A percentile compares a stretch with the other conserved stretches of the same genome.
phyloP scores from a whole-genome alignment of 2,113 vertebrate genomes.

The Takifugu bimaculatus region DNA sequence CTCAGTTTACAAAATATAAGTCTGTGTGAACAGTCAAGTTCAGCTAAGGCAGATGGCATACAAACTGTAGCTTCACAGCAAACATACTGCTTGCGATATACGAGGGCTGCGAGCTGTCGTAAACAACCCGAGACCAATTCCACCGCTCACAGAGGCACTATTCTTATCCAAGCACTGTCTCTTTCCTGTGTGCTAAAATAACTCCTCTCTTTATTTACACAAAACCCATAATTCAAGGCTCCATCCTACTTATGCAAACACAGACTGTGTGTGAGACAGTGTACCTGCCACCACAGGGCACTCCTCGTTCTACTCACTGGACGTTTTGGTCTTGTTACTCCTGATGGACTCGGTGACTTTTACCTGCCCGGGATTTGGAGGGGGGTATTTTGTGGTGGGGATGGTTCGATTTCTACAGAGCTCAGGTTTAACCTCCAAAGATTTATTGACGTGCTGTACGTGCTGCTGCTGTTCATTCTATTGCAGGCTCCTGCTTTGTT shows the following conservation, averaged over 20 bases:
- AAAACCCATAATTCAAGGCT: slow-evolving; percentile 64
- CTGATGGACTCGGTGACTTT: slow-evolving; percentile 65
- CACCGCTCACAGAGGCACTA: slow-evolving; percentile 56
- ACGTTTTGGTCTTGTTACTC: slow-evolving; percentile 31
- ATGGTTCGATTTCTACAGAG: slow-evolving; percentile 53
- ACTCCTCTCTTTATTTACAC: slow-evolving; percentile 69
- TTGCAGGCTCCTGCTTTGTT: slow-evolving; percentile 73
- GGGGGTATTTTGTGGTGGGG: slow-evolving; percentile 8
- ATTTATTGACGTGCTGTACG: slow-evolving; percentile 69
- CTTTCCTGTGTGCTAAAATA: slow-evolving; percentile 65
- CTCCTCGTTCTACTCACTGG: slow-evolving; percentile 30
- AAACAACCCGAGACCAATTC: slow-evolving; percentile 61
- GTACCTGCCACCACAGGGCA: slow-evolving; percentile 42
- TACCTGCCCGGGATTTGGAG: slow-evolving; percentile 44
- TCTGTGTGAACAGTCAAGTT: slow-evolving; percentile 62
- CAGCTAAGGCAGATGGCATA: slow-evolving; percentile 62
- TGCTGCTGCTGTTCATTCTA: slow-evolving; percentile 72
- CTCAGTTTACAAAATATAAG: slow-evolving; percentile 62
- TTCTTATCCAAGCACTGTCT: slow-evolving; percentile 58
- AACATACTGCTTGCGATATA: slow-evolving; percentile 67
- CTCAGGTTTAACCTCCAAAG: slow-evolving; percentile 72
- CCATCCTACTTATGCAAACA: slow-evolving; percentile 65
- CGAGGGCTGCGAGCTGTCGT: slow-evolving; percentile 58
- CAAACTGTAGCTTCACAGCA: slow-evolving; percentile 67
- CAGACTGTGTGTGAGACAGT: slow-evolving; percentile 27